These are phyloP conservation scores for Parauchenoglanis ngamensis DNA, from an alignment of 2,797 vertebrate species.

Conservation along the genomic window DNA sequence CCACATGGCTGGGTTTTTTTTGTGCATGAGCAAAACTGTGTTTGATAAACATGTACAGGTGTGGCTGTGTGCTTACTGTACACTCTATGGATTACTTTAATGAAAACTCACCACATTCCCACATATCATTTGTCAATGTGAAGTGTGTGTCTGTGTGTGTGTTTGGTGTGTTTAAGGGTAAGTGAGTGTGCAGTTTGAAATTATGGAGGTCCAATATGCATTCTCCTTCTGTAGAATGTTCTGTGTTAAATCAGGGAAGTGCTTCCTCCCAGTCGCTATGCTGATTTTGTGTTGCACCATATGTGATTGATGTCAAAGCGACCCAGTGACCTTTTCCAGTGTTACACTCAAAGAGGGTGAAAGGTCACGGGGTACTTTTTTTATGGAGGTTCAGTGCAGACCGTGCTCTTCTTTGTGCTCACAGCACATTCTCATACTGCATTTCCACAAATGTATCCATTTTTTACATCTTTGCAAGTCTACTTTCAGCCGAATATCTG, in stretches of 20 bases:
- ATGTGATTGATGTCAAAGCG: constrained; percentile 62
- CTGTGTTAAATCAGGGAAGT: background rate
- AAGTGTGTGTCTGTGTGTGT: background rate
- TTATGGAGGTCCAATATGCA: background rate
- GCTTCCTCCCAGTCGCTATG: background rate
- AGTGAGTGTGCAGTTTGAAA: background rate
- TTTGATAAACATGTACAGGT: constrained; percentile 2
- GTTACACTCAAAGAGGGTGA: constrained; percentile 39
- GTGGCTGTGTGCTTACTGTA: background rate
- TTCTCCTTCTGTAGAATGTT: background rate
- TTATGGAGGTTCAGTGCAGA: background rate
- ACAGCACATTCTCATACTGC: background rate
- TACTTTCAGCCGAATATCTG: constrained; percentile 28
- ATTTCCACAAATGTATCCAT: background rate
- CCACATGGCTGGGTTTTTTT: constrained; percentile 31
- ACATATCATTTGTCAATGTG: constrained; percentile 14
- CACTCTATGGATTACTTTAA: constrained; percentile 16
- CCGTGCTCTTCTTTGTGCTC: background rate
- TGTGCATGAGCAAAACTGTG: background rate
- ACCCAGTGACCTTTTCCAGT: constrained; percentile 61
- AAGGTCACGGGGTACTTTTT: constrained; percentile 54
- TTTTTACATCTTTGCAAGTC: constrained; percentile 15
- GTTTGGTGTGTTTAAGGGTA: constrained; percentile 3
- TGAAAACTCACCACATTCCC: constrained; percentile 16
- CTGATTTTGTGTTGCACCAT: constrained; percentile 8